A percentile compares a stretch with the other conserved stretches of the same genome.
Evolutionary conservation across 1,140 invertebrate species (phyloP).

Genomic region (Drosophila neocordata): DNA sequence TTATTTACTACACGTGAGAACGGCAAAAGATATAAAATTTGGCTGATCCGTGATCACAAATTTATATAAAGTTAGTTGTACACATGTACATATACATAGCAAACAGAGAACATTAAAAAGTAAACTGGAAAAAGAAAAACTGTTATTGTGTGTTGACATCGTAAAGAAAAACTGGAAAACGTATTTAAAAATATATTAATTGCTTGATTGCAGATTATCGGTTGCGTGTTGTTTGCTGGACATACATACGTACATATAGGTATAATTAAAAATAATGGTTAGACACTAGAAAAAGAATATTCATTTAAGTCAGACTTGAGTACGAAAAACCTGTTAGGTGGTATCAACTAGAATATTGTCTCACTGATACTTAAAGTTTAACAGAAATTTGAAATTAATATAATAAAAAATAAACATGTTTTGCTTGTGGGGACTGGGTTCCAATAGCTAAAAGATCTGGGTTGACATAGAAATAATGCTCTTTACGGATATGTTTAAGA

Average conservation of each 20-base stretch:
- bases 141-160: constrained; percentile 3
- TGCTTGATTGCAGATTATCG: background rate
- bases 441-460: too few species aligned
- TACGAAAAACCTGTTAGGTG: background rate
- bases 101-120: constrained; percentile 11
- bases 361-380: background rate
- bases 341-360: background rate
- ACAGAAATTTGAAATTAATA: background rate
- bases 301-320: background rate
- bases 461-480: background rate
- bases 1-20: constrained; percentile 28
- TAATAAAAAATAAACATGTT: background rate
- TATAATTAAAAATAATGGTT: constrained; percentile 2
- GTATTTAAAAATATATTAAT: constrained; percentile 4
- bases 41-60: constrained; percentile 7
- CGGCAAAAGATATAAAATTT: constrained; percentile 38
- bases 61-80: constrained; percentile 23
- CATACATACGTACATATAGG: background rate
- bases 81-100: constrained; percentile 23
- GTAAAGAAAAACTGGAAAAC: constrained; percentile 2
- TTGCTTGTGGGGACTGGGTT: too few species aligned
- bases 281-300: background rate
- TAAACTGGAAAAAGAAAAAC: constrained; percentile 5
- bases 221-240: background rate
- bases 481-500: background rate